Percentiles rank a stretch among this genome's conserved stretches.
Evolutionary conservation across 2,888 invertebrate genomes (phyloP).

Genomic region (Orchestes rusci): DNA sequence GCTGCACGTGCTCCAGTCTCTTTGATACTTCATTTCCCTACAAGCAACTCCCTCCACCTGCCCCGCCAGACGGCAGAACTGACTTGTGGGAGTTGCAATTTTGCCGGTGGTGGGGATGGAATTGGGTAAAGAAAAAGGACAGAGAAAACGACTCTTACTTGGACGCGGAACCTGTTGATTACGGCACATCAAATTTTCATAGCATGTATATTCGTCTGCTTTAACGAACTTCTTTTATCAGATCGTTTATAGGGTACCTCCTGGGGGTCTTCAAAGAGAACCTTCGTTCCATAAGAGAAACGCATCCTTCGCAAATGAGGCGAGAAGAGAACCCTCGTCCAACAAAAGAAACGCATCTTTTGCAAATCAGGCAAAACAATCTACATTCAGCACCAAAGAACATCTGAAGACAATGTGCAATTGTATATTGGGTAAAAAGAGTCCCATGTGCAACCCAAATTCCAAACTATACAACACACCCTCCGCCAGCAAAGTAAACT

Average conservation of each 20-base stretch:
- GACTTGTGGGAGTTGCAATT: conserved; percentile 31
- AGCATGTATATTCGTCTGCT: too few relatives aligned
- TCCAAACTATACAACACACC: conserved; percentile 27
- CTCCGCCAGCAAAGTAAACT: conserved; percentile 21
- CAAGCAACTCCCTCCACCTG: conserved; percentile 20
- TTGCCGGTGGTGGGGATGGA: conserved; percentile 34
- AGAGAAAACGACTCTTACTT: too few relatives aligned
- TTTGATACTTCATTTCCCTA: conserved; percentile 11
- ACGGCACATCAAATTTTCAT: too few relatives aligned
- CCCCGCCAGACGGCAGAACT: conserved; percentile 28
- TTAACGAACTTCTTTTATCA: too few relatives aligned
- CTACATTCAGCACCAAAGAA: conserved; percentile 14
- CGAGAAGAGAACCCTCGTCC: too few relatives aligned
- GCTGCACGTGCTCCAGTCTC: conserved; percentile 4
- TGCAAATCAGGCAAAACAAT: conserved; percentile 1
- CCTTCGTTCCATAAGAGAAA: too few relatives aligned
- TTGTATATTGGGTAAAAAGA: conserved; percentile 20
- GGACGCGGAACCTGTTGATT: too few relatives aligned
- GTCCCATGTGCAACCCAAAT: conserved; percentile 4
- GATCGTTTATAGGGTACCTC: too few relatives aligned
- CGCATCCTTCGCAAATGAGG: too few relatives aligned
- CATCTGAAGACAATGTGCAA: conserved; percentile 27
- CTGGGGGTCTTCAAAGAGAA: neutral
- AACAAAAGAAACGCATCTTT: neutral
- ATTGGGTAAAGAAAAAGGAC: conserved; percentile 29